phyloP scores from a whole-genome alignment of 2,888 invertebrate genomes.

The Pristionchus japonicus region DNA sequence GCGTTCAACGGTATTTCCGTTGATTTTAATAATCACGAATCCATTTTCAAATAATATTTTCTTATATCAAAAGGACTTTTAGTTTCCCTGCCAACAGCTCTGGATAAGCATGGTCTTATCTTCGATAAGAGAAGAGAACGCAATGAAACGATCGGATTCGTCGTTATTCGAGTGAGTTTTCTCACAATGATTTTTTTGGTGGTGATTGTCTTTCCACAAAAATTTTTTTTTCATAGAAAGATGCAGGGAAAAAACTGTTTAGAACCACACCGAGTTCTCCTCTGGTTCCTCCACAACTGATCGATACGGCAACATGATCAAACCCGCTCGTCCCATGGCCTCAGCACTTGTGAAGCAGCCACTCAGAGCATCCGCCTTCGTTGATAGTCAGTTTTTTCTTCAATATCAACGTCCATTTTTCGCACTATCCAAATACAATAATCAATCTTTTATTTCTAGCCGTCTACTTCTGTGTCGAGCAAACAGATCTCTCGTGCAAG shows the following conservation, averaged over 20 bases:
- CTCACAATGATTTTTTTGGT: too few species aligned
- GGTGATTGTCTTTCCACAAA: background rate
- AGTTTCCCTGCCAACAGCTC: background rate
- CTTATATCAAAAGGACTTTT: background rate
- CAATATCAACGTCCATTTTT: background rate
- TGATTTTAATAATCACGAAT: too few species aligned
- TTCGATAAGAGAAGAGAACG: background rate
- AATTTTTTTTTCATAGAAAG: background rate
- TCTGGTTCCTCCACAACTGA: background rate
- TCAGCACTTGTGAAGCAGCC: background rate
- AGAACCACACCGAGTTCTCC: background rate
- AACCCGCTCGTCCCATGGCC: background rate
- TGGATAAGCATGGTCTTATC: background rate
- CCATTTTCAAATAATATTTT: background rate
- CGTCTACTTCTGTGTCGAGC: background rate
- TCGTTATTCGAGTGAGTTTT: background rate
- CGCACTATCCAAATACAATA: background rate
- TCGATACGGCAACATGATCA: background rate
- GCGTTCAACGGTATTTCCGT: background rate
- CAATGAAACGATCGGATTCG: background rate
- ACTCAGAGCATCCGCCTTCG: background rate
- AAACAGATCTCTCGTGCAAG: background rate
- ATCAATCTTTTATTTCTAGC: background rate
- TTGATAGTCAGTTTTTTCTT: background rate
- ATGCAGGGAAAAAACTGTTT: background rate